Percentiles rank a stretch among this genome's conserved stretches.
phyloP scores from a whole-genome alignment of 2,113 vertebrate species.

The Psittacula cyanocephala region DNA sequence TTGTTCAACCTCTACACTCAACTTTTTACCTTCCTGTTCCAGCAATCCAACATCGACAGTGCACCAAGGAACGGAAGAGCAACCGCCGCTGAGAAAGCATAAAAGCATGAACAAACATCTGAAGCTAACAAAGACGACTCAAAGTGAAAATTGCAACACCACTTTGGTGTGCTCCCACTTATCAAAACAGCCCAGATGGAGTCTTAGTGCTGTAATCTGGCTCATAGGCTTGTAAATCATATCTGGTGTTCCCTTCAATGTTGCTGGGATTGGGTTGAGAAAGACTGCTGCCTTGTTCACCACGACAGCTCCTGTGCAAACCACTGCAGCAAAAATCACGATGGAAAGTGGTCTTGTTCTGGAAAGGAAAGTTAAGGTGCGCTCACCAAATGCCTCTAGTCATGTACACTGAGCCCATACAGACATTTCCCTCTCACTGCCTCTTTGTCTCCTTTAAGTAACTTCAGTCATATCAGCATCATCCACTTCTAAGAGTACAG shows the following conservation, averaged over 20 bases:
- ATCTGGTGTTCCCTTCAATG: not conserved
- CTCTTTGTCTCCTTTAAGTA: not conserved
- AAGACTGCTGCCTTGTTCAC: not conserved
- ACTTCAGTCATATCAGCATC: not conserved
- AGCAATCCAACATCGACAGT: not conserved
- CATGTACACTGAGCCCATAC: not conserved
- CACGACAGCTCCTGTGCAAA: not conserved
- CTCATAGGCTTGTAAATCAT: not conserved
- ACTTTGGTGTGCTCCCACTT: conserved; percentile 27
- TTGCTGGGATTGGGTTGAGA: not conserved
- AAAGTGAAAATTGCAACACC: not conserved
- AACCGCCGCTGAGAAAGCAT: not conserved
- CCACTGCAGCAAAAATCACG: not conserved
- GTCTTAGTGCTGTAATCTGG: not conserved
- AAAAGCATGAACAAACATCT: not conserved
- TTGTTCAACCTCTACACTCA: not conserved
- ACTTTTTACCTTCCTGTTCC: not conserved
- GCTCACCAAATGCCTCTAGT: not conserved
- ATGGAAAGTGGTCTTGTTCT: not conserved
- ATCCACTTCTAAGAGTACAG: not conserved
- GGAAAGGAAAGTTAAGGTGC: not conserved
- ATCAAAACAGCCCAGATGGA: conserved; percentile 37
- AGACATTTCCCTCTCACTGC: not conserved
- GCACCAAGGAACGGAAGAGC: not conserved
- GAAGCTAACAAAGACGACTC: not conserved